Conservation (phyloP, 2,797 vertebrate genomes). For the Molossus alvarezi region DNA sequence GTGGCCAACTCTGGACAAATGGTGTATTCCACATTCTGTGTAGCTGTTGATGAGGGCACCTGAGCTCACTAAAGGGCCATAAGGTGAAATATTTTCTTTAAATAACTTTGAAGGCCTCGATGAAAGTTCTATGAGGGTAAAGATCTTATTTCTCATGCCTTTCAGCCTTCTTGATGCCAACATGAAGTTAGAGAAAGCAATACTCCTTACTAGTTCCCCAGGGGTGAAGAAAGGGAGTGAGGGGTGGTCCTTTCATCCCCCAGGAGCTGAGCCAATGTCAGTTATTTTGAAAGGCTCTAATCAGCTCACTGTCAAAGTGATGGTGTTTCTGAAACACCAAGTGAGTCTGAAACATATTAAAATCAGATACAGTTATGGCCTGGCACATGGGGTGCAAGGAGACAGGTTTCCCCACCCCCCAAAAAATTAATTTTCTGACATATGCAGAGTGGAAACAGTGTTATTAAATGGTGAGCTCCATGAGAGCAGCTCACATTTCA, state of each 20-base stretch:
- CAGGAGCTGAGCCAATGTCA: neutral
- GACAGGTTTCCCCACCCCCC: neutral
- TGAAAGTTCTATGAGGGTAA: slow-evolving; percentile 30
- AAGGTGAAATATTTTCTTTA: neutral
- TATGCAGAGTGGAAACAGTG: slow-evolving; percentile 53
- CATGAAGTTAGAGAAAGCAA: neutral
- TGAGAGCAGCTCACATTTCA: slow-evolving; percentile 27
- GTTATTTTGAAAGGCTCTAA: neutral
- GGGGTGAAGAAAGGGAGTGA: slow-evolving; percentile 4
- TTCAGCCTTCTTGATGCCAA: neutral
- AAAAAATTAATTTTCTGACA: slow-evolving; percentile 40
- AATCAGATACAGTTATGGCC: neutral
- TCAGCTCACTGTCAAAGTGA: neutral
- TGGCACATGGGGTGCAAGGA: slow-evolving; percentile 16
- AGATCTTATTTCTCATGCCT: neutral
- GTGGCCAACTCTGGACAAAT: neutral
- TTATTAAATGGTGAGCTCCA: neutral
- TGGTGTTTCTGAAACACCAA: neutral
- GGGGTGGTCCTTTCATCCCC: neutral
- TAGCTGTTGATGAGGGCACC: neutral
- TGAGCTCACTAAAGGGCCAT: neutral
- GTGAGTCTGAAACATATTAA: neutral
- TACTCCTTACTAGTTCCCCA: slow-evolving; percentile 10
- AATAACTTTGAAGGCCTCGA: neutral
- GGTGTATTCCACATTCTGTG: neutral